phyloP scores from a whole-genome alignment of 2,888 invertebrate genomes.

The Mimachlamys varia region DNA sequence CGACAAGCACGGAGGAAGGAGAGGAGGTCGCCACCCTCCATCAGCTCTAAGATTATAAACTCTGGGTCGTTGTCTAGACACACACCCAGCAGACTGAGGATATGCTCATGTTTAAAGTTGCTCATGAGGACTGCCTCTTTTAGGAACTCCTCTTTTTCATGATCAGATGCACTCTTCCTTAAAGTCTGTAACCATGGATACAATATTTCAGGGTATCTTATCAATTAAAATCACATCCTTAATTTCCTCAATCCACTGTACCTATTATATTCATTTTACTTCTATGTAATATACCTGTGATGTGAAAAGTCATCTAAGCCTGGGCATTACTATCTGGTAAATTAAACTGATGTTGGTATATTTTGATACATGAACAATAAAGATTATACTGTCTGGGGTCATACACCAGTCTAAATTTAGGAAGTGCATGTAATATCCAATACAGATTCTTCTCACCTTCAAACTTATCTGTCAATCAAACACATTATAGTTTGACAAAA shows the following conservation, averaged over 20 bases:
- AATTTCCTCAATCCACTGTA: no score
- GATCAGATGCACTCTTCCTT: slow-evolving; percentile 94
- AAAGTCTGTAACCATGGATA: slow-evolving; percentile 86
- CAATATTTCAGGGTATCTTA: not conserved
- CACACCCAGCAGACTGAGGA: slow-evolving; percentile 95
- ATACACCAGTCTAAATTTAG: no score
- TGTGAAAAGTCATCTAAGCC: no score
- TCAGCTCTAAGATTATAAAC: slow-evolving; percentile 97
- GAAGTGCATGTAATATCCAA: no score
- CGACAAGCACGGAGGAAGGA: slow-evolving; percentile 93
- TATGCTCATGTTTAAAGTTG: slow-evolving; percentile 98
- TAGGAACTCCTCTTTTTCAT: slow-evolving; percentile 95
- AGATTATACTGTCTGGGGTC: no score
- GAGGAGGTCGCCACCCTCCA: slow-evolving; percentile 98
- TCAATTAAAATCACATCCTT: not conserved
- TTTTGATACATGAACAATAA: no score
- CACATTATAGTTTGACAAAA: no score
- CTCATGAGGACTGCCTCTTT: slow-evolving; percentile 98
- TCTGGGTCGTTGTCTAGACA: slow-evolving; percentile 96
- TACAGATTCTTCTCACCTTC: no score
- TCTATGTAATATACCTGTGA: not conserved
- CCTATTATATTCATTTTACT: no score
- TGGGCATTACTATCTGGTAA: no score
- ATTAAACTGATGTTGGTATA: no score
- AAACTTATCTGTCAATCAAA: no score